Evolutionary conservation across 2,888 invertebrate genomes (phyloP), one percentile per base, ranked within the genome.

Genomic region (Rhabditoides inermis): DNA sequence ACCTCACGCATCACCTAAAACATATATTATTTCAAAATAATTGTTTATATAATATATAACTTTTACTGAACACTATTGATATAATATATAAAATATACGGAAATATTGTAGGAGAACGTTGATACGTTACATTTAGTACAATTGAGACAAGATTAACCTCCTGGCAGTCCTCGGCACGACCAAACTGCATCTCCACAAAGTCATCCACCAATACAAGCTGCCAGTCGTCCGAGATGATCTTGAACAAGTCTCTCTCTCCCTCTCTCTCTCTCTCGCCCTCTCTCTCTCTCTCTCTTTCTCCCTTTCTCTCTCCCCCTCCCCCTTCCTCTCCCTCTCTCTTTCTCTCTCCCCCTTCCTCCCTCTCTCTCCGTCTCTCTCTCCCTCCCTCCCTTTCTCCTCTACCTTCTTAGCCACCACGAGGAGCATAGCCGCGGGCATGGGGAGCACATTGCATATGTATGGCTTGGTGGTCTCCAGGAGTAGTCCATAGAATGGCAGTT

Each of bases 381-480:
- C 35, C 18, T 5, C 35, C 6, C 47, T 46, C 22, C 52, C 23
- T 18, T 48, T 45, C 10, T 42, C 53, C 40, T 54, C 54, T 44
- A 60, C 63, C 51, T 67, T 67, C 49, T 64, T 62, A 0, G 64
- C 62, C 7, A 64, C 61, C 4, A 64, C 49, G 1, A 62, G 48
- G 2, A 62, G 40, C 26, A 55, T 56, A 5, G 64, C 39, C 2
- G 60, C 58, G 1, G 67, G 67, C 41, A 64, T 51, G 2, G 67
- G 64, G 56, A 67, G 53, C 18, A 67, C 60, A 56, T 67, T 67
- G 49, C 61, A 61, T 30, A 67, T 58, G 49, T 67, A 67, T 4
- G 70, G 67, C 35, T 71, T 70, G 5, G 69, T 69, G 12, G 72
- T 73, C 54, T 73, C 72, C 28, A 73, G 60, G 4, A 71, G 61